Evolutionary conservation across 2,113 vertebrate species (phyloP).

Genomic region (Microcebus murinus): DNA sequence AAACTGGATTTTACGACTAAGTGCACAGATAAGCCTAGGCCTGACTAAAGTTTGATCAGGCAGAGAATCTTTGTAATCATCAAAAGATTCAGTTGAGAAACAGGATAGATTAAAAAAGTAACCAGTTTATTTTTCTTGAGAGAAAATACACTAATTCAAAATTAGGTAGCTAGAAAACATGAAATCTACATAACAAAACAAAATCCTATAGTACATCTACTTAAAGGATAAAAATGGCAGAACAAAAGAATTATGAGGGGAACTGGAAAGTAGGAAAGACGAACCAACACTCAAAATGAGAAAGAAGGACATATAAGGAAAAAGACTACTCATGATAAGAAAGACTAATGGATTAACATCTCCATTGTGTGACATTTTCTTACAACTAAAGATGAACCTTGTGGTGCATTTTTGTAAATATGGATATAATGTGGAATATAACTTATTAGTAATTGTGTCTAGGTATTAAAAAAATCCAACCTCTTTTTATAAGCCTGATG

Average conservation of each 20-base stretch:
- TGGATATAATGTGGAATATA: background rate
- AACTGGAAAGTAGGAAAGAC: background rate
- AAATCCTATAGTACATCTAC: background rate
- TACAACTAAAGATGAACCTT: background rate
- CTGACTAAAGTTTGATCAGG: background rate
- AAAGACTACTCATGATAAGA: background rate
- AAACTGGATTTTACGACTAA: background rate
- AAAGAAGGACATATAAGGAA: background rate
- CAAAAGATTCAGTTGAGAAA: background rate
- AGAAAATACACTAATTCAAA: background rate
- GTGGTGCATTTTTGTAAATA: constrained; percentile 10
- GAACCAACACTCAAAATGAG: background rate
- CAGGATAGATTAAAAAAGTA: background rate
- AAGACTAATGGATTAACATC: background rate
- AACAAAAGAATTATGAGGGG: background rate
- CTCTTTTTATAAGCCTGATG: background rate
- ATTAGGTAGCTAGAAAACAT: background rate
- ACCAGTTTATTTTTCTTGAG: constrained; percentile 12
- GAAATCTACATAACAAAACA: background rate
- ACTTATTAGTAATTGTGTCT: background rate
- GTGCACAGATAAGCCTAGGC: background rate
- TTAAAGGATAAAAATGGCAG: background rate
- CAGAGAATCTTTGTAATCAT: background rate
- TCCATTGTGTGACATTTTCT: background rate
- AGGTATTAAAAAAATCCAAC: background rate